Base-by-base conservation (phyloP, 2,888 invertebrate species). In the Pachymerium ferrugineum region DNA sequence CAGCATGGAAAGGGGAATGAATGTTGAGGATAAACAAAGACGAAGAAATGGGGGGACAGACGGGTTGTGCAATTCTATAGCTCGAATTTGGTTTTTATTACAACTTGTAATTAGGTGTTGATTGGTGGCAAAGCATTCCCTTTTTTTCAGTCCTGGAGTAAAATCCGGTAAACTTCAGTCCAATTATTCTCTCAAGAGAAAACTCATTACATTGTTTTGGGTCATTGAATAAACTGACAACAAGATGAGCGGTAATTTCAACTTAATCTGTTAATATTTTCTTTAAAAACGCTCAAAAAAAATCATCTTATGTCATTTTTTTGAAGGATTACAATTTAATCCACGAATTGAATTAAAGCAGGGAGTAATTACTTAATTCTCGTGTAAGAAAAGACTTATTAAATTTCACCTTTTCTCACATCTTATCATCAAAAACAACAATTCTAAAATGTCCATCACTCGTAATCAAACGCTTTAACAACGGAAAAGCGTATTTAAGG, bases 11-110 rank as follows among this genome's bases (percentile, higher is more conserved):
- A 28, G 6, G 25, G 22, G 22, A 28, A 28, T 54, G 19, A 28
- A 54, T 54, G 47, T 54, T n/a, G 54, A 54, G 10, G 54, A 54
- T 54, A 54, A 54, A 54, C 54, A 54, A 54, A 54, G 54, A 54
- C 54, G 14, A 54, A 54, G 54, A 54, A 54, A 54, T 54, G 54
- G 54, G 25, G 54, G 16, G 42, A 47, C 22, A 25, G 47, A 47
- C 42, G 42, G 4, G 14, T 8, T 12, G 42, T 54, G 54, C 54
- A 54, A 54, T 54, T 54, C 25, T 25, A 3, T 8, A 22, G 6
- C 25, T 54, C 54, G 54, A 54, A 25, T 54, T 54, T 25, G 38
- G 3, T 25, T 25, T 54, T 54, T 54, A 6, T 54, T 8, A 25
- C 25, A 54, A n/a, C 25, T 22, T 54, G 54, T 54, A 54, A 54